Base-by-base conservation (phyloP, 23 tunicate genomes). In the Diplosoma virens region DNA sequence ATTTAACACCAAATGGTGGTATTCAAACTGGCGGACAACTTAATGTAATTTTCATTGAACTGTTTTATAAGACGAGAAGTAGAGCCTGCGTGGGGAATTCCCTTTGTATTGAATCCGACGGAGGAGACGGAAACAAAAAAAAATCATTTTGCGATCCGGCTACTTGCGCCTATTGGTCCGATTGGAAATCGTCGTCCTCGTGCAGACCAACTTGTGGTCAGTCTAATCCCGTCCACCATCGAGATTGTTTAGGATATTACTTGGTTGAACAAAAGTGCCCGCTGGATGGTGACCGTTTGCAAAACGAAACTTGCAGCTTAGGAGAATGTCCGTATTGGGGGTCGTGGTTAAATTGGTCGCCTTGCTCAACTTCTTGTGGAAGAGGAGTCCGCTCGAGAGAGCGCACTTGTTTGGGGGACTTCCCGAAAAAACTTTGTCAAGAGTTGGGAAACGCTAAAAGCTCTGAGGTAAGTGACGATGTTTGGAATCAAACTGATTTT, bases 221-320 rank as follows among this genome's bases (percentile, higher is more conserved):
- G 0, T 73, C 81, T 4, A 46, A 46, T 29, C 55, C 80, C 0
- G 25, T 60, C 3, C 32, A 84, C 48, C 17, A 24, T 2, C 67
- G 93, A 25, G 58, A 86, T 9, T 86, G 93, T 32, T 7, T 45
- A 55, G 93, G 93, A 45, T 83, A 85, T 85, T 59, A 29, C 32
- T 41, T 56, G 1, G 30, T 33, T 22, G 71, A 37, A 18, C 35
- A 0, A 23, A 33, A 23, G 9, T 77, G 82, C 73, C 82, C 82
- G 30, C 48, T 77, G 25, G 1, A 3, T 23, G 82, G 82, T 7
- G 71, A 77, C 14, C 0, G 32, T 1, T 6, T 1, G n/a, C n/a
- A 84, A 22, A 16, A 32, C 25, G 47, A 33, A 17, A 34, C 25
- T 27, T 84, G 89, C 33, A 52, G 63, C 1, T 28, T 75, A 0